Conservation (phyloP, 2,888 invertebrate genomes). For the Muschampia plurimacula region DNA sequence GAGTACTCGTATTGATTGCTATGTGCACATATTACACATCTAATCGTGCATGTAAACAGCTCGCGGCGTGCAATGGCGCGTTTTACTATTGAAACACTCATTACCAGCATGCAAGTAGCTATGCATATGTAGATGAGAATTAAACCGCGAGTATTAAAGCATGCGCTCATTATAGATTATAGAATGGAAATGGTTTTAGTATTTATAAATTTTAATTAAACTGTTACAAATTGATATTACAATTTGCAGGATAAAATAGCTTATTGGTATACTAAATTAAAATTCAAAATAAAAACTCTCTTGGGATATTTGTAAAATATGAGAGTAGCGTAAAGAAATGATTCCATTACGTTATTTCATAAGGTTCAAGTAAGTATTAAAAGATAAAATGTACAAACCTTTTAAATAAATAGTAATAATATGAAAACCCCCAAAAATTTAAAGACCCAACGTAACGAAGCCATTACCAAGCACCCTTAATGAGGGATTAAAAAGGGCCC, state of each 20-base stretch:
- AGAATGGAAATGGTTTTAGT: background rate
- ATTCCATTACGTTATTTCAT: too few relatives aligned
- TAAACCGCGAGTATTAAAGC: background rate
- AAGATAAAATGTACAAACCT: background rate
- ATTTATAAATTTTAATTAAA: background rate
- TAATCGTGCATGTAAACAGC: slow-evolving; percentile 16
- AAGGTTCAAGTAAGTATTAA: background rate
- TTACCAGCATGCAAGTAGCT: slow-evolving; percentile 3
- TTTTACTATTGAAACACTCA: slow-evolving; percentile 4
- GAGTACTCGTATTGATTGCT: background rate
- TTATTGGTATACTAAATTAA: too few relatives aligned
- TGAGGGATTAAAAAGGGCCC: background rate
- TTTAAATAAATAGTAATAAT: too few relatives aligned
- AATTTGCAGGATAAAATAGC: background rate
- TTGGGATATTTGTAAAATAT: too few relatives aligned
- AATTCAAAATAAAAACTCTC: too few relatives aligned
- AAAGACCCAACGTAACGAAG: too few relatives aligned
- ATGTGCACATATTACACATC: background rate
- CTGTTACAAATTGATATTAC: background rate
- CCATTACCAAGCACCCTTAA: background rate
- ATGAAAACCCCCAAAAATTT: too few relatives aligned
- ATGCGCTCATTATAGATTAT: background rate
- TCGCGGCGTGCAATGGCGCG: slow-evolving; percentile 8
- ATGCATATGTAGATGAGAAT: background rate
- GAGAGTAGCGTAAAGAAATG: too few relatives aligned